phyloP scores from a whole-genome alignment of 2,888 invertebrate genomes.

The Drosophila anceps region DNA sequence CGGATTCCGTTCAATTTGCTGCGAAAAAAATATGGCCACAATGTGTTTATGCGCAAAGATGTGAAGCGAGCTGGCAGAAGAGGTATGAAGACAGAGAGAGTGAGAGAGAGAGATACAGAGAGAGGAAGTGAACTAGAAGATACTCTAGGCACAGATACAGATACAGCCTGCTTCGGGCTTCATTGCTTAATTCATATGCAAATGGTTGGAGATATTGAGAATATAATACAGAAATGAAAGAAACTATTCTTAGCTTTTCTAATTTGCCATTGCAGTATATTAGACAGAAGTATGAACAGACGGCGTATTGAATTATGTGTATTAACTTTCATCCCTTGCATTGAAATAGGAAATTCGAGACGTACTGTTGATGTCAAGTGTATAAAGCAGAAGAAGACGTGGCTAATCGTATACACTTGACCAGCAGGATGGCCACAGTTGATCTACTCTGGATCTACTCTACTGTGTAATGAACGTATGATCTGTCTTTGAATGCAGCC shows the following conservation, averaged over 20 bases:
- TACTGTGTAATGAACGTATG: too few relatives aligned
- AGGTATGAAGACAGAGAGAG: not conserved
- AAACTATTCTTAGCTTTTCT: not conserved
- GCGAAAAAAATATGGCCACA: conserved; percentile 58
- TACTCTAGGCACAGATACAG: not conserved
- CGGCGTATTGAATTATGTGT: too few relatives aligned
- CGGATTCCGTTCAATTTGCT: conserved; percentile 69
- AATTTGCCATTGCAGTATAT: not conserved
- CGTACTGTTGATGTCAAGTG: too few relatives aligned
- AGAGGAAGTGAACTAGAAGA: not conserved
- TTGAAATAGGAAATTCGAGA: too few relatives aligned
- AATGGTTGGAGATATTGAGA: not conserved
- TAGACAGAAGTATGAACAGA: not conserved
- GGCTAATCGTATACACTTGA: too few relatives aligned
- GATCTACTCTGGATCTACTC: too few relatives aligned
- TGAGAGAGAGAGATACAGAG: not conserved
- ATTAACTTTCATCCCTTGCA: too few relatives aligned
- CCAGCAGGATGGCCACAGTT: too few relatives aligned
- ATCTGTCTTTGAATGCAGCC: too few relatives aligned
- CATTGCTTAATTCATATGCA: not conserved
- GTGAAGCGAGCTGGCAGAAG: conserved; percentile 21
- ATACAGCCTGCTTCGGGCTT: not conserved
- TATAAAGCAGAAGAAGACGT: too few relatives aligned
- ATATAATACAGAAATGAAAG: not conserved
- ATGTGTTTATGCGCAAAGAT: conserved; percentile 80